Base-by-base conservation (phyloP, 2,113 vertebrate genomes). In the Lutjanus erythropterus region DNA sequence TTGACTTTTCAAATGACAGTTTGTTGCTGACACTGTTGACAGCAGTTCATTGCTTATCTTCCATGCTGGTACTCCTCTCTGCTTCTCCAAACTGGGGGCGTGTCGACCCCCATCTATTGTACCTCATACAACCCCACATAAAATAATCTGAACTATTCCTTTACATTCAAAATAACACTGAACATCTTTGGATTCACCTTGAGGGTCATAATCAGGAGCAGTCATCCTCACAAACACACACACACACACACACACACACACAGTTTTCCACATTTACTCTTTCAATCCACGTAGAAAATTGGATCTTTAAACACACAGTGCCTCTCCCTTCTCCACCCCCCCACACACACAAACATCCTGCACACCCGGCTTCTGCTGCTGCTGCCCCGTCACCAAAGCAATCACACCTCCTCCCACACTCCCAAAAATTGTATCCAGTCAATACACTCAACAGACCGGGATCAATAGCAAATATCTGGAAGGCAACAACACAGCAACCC, bases 401-500 rank as follows among this genome's bases (percentile, higher is more conserved):
- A 85, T 86, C 80, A 64, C 78, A 75, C 55, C 53, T 58, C 61
- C 53, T 58, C 65, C 81, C 35, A 33, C 37, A 62, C 15, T 49
- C 27, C 35, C 7, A 27, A 31, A 76, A 47, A 58, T 16, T 25
- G 10, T 31, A 59, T 71, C 25, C n/a, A 62, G 56, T 70, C 37
- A 23, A 67, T 71, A 27, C n/a, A 68, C 25, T 31, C 14, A 79
- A 52, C 39, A 67, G 62, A 33, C 1, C 0, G 39, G 31, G 70
- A 87, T 91, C 75, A 71, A 87, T 33, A 76, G n/a, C 58, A 83
- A 79, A 59, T 59, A 80, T 68, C 33, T 42, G 3, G 53, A 75
- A 50, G 52, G 56, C 64, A 76, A 73, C 67, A 81, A 76, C 42
- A 10, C 47, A 44, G 50, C 58, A 65, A 50, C 62, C 50, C 42